Conservation (phyloP, 1,140 invertebrate species). For the Mactra quadrangularis region DNA sequence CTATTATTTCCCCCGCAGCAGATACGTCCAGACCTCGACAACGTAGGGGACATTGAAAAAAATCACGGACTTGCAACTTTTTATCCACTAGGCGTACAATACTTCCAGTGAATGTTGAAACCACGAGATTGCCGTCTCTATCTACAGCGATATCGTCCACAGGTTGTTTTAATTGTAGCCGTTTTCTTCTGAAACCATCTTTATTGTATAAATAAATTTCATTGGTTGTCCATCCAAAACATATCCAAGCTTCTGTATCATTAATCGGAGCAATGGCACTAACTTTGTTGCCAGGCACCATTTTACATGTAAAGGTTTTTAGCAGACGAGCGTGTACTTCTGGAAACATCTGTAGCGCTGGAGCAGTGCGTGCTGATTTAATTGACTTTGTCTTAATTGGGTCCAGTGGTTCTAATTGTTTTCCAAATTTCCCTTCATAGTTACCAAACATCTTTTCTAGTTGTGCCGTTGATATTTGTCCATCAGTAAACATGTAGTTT, state of each 20-base stretch:
- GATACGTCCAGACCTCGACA: conserved; percentile 46
- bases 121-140: conserved; percentile 40
- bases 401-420: neutral
- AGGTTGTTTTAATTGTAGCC: conserved; percentile 18
- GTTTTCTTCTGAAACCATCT: conserved; percentile 41
- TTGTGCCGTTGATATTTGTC: conserved; percentile 9
- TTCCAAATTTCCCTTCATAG: conserved; percentile 9
- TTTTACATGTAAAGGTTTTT: conserved; percentile 49
- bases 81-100: conserved; percentile 31
- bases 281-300: conserved; percentile 50
- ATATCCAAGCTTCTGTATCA: conserved; percentile 54
- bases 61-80: conserved; percentile 38
- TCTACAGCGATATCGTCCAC: conserved; percentile 49
- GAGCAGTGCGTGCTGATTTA: neutral
- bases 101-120: conserved; percentile 47
- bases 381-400: neutral
- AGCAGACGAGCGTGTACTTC: conserved; percentile 39
- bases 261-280: conserved; percentile 55
- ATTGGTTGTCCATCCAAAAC: conserved; percentile 58
- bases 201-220: conserved; percentile 60
- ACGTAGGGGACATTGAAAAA: conserved; percentile 47
- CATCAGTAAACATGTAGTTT: conserved; percentile 13
- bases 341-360: conserved; percentile 45
- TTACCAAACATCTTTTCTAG: conserved; percentile 37
- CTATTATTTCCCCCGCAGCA: conserved; percentile 34